phyloP scores from a whole-genome alignment of 2,797 vertebrate genomes.

The Hafferia zeledoni region DNA sequence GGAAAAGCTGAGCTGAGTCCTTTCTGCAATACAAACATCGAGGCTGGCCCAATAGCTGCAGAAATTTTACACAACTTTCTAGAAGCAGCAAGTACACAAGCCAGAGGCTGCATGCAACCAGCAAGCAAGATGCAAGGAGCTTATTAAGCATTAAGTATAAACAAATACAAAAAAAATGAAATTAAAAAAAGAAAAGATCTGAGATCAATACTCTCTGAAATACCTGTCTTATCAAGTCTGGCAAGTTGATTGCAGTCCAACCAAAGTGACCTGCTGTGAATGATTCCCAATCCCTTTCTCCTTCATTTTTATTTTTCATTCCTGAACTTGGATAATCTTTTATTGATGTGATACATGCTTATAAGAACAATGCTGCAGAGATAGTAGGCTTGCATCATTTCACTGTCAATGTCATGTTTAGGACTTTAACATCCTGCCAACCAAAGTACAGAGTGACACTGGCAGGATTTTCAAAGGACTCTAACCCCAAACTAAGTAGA shows the following conservation, averaged over 20 bases:
- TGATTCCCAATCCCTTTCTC: constrained; percentile 30
- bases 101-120: not conserved
- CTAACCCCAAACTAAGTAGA: not conserved
- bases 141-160: constrained; percentile 7
- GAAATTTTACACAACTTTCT: not conserved
- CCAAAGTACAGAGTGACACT: not conserved
- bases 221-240: constrained; percentile 31
- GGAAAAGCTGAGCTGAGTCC: not conserved
- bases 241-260: constrained; percentile 26
- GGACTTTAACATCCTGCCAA: not conserved
- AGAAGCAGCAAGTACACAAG: not conserved
- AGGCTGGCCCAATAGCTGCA: not conserved
- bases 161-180: constrained; percentile 27
- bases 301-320: constrained; percentile 50
- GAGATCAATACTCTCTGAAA: constrained; percentile 48
- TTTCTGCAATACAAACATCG: not conserved
- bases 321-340: constrained; percentile 7
- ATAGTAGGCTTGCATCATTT: constrained; percentile 21
- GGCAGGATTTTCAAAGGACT: not conserved
- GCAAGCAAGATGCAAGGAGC: not conserved
- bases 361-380: constrained; percentile 26
- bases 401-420: constrained; percentile 27
- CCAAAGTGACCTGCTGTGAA: constrained; percentile 35
- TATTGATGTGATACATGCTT: not conserved
- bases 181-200: constrained; percentile 39